Conservation (phyloP, 2,113 vertebrate genomes). For the Pteronura brasiliensis region DNA sequence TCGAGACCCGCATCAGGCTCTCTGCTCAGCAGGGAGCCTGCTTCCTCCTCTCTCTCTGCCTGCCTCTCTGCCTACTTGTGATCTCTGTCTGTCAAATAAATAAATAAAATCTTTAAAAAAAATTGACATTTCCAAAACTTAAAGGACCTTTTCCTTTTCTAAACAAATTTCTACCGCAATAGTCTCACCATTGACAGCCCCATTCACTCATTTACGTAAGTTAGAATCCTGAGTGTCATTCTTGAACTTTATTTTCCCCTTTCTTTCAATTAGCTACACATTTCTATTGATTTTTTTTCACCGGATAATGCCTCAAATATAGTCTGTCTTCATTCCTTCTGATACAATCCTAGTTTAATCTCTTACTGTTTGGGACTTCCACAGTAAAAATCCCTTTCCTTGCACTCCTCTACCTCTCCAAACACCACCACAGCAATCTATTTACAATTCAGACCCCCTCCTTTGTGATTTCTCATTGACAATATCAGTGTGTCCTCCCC, state of each 20-base stretch:
- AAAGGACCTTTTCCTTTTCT: neutral
- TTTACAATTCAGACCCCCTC: neutral
- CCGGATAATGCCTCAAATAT: neutral
- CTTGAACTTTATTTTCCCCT: neutral
- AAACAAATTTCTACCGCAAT: neutral
- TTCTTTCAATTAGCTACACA: neutral
- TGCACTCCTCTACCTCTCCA: neutral
- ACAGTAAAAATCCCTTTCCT: neutral
- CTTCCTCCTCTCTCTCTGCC: no score
- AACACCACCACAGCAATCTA: neutral
- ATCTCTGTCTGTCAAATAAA: no score
- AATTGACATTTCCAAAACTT: constrained; percentile 23
- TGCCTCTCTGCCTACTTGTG: no score
- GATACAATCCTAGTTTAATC: neutral
- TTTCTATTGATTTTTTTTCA: neutral
- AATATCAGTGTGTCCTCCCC: neutral
- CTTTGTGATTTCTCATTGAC: neutral
- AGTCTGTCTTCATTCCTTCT: neutral
- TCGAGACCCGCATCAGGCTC: fast-evolving
- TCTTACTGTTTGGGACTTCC: neutral
- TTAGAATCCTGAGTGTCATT: neutral
- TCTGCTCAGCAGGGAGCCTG: no score
- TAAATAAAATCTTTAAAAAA: neutral
- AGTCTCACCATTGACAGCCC: neutral
- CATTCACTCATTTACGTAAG: neutral